Percentiles rank a stretch among this genome's conserved stretches.
These are phyloP conservation scores for Cordilura impudica DNA, from an alignment of 2,888 invertebrate genomes.

Conservation along the genomic window DNA sequence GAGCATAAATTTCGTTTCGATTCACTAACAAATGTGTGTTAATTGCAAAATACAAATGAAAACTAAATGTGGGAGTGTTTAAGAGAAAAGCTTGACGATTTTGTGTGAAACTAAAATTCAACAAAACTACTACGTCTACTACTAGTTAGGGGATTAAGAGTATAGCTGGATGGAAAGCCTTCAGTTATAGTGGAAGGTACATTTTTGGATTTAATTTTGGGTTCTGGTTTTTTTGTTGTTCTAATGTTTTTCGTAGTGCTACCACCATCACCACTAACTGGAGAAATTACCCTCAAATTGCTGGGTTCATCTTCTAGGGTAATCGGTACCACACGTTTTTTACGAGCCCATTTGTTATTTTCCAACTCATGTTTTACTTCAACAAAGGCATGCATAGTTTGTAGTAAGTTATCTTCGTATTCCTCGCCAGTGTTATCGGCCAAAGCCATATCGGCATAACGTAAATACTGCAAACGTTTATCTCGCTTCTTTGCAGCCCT, in stretches of 20 bases:
- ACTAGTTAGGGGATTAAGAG: slow-evolving; percentile 42
- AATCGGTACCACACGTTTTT: slow-evolving; percentile 12
- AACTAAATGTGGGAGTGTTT: background rate
- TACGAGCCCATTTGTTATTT: slow-evolving; percentile 49
- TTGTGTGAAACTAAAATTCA: slow-evolving; percentile 54
- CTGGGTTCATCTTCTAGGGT: background rate
- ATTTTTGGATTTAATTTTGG: slow-evolving; percentile 40
- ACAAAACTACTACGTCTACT: slow-evolving; percentile 62
- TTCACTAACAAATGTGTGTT: slow-evolving; percentile 10
- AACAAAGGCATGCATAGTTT: slow-evolving; percentile 73
- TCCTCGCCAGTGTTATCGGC: slow-evolving; percentile 69
- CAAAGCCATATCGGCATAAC: slow-evolving; percentile 74
- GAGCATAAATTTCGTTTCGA: slow-evolving; percentile 8
- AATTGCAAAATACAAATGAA: slow-evolving; percentile 18
- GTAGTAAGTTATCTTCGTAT: slow-evolving; percentile 74
- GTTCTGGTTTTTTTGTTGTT: slow-evolving; percentile 26
- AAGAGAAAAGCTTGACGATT: slow-evolving; percentile 26
- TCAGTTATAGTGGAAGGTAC: slow-evolving; percentile 54
- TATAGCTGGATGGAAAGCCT: slow-evolving; percentile 56
- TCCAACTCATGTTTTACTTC: slow-evolving; percentile 76
- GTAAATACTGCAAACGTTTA: slow-evolving; percentile 69
- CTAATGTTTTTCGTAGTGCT: slow-evolving; percentile 8
- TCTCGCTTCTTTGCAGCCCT: slow-evolving; percentile 55
- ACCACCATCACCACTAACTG: slow-evolving; percentile 39
- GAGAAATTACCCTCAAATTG: background rate